Evolutionary conservation across 2,113 vertebrate genomes (phyloP), one percentile per base, ranked within the genome.

Genomic region (Leptocoma aspasia): DNA sequence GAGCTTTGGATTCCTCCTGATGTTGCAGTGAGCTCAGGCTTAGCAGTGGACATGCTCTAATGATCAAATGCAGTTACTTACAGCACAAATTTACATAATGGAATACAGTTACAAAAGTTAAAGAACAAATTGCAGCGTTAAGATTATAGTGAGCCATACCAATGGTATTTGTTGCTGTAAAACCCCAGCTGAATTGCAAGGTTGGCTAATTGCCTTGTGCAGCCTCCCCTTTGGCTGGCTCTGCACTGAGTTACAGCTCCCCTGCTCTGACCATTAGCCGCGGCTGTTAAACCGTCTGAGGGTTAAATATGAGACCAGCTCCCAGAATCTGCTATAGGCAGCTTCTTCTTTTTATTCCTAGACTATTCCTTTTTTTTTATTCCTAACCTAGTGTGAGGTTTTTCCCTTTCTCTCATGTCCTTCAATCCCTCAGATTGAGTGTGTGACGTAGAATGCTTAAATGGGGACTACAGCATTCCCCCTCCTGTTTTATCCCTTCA

Each of bases 181-280:
- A 77, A 12, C 1, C n/a, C 54, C 35, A 4, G 69, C 61, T 87
- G 70, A 71, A 87, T 31, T 84, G 84, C 78, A 49, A 47, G 84
- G 56, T 2, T 75, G 84, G 78, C 90, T 90, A 69, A 96, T 71
- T 95, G 88, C 73, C 37, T 76, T 10, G 84, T 50, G 56, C 83
- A 73, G 59, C 70, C 65, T 94, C 88, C 90, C 78, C 45, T 85
- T 41, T 79, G 95, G 65, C 90, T 84, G 66, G 50, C 54, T 60
- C 12, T 77, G 83, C 44, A 2, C 71, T 21, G 69, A 63, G 39
- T 47, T 87, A 71, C 66, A 59, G 52, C 73, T 68, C 60, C 76
- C 87, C 78, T 82, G 56, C 49, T 89, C 73, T 91, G 87, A 85
- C 81, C 65, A 60, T 95, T 71, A 89, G 81, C 86, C 61, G 66